Conservation (phyloP, 2,113 vertebrate species). For the Muntiacus muntjak region DNA sequence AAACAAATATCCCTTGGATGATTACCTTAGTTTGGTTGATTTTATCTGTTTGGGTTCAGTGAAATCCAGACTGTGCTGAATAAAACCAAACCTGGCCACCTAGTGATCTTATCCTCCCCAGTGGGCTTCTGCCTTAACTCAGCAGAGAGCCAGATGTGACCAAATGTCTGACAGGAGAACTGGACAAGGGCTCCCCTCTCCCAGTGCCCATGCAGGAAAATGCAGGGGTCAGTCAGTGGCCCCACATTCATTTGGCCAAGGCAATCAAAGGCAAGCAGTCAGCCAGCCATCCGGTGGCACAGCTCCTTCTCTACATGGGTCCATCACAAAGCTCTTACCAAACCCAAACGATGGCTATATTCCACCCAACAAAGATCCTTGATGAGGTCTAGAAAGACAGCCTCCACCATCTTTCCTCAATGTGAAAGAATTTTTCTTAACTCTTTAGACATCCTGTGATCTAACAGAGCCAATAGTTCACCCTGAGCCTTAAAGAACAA, state of each 20-base stretch:
- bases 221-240: not conserved
- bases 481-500: not conserved
- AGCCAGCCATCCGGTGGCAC: not conserved
- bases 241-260: not conserved
- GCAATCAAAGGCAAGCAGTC: not conserved
- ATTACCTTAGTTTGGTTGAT: not conserved
- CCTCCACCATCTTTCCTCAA: not conserved
- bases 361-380: not conserved
- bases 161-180: not conserved
- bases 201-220: not conserved
- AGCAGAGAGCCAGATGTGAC: not conserved
- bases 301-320: not conserved
- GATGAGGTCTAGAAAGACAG: not conserved
- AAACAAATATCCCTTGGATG: not conserved
- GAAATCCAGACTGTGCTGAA: not conserved
- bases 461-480: not conserved
- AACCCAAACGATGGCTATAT: not conserved
- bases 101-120: not conserved
- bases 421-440: constrained; percentile 11
- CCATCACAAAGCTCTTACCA: not conserved
- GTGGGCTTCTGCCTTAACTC: not conserved
- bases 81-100: not conserved
- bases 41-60: not conserved
- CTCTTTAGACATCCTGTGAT: not conserved
- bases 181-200: not conserved